phyloP scores from a whole-genome alignment of 2,888 invertebrate genomes.

The Caenorhabditis becei region DNA sequence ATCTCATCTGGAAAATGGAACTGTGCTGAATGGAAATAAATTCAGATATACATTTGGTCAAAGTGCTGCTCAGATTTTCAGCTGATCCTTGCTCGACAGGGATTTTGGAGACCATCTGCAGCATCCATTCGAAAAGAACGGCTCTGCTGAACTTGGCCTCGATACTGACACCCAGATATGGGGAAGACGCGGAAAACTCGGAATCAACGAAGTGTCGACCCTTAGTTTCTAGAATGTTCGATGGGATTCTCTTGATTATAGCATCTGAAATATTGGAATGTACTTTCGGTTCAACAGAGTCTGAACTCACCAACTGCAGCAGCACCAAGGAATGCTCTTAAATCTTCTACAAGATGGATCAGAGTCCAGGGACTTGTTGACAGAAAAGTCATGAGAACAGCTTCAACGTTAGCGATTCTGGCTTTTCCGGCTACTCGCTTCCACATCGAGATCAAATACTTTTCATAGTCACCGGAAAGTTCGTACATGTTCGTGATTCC shows the following conservation, averaged over 20 bases:
- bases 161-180: background rate
- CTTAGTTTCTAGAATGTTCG: background rate
- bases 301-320: slow-evolving; percentile 15
- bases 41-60: slow-evolving; percentile 58
- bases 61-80: slow-evolving; percentile 60
- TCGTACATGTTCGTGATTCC: slow-evolving; percentile 4
- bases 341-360: slow-evolving; percentile 17
- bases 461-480: slow-evolving; percentile 39
- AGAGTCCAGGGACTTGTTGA: slow-evolving; percentile 23
- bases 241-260: slow-evolving; percentile 29
- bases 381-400: slow-evolving; percentile 34
- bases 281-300: background rate
- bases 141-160: slow-evolving; percentile 38
- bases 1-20: slow-evolving; percentile 63
- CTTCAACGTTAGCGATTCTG: slow-evolving; percentile 38
- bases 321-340: slow-evolving; percentile 26
- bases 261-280: slow-evolving; percentile 19
- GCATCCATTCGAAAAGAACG: slow-evolving; percentile 62
- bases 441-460: slow-evolving; percentile 44
- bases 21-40: background rate
- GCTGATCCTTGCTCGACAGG: slow-evolving; percentile 53
- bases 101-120: slow-evolving; percentile 32
- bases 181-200: background rate
- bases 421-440: slow-evolving; percentile 20
- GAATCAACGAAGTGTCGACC: slow-evolving; percentile 34